These are phyloP conservation scores for Cydia pomonella DNA, from an alignment of 1,140 invertebrate genomes.

Conservation along the genomic window DNA sequence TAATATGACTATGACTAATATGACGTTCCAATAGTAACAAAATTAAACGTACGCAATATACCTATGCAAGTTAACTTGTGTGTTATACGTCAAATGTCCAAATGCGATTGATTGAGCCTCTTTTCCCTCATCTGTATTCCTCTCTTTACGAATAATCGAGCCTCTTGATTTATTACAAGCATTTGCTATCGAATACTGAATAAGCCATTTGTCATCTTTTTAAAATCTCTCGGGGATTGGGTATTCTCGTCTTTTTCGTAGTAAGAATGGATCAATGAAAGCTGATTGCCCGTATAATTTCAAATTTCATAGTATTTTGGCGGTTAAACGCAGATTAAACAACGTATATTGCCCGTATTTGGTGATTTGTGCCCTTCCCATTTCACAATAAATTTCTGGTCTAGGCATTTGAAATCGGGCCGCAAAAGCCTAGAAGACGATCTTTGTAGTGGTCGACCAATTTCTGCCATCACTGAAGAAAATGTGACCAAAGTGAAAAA, in stretches of 20 bases:
- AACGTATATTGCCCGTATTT: too few species aligned
- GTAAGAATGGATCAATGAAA: slow-evolving; percentile 20
- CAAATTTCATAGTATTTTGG: background rate
- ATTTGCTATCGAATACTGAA: slow-evolving; percentile 27
- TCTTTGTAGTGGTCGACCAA: too few species aligned
- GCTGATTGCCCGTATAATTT: background rate
- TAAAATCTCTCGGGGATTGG: slow-evolving; percentile 12
- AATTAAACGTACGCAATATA: too few species aligned
- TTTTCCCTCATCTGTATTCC: slow-evolving; percentile 29
- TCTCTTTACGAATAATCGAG: slow-evolving; percentile 33
- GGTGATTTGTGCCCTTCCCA: too few species aligned
- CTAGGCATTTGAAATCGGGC: too few species aligned
- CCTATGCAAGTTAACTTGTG: background rate
- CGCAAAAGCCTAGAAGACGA: too few species aligned
- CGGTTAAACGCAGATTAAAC: too few species aligned
- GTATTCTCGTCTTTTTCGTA: slow-evolving; percentile 20
- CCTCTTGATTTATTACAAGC: slow-evolving; percentile 30
- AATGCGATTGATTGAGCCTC: slow-evolving; percentile 29
- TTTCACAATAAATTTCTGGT: too few species aligned
- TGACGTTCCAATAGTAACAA: too few species aligned
- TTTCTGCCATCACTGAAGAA: too few species aligned
- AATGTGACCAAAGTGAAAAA: too few species aligned
- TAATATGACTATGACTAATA: too few species aligned
- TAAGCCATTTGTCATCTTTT: slow-evolving; percentile 32
- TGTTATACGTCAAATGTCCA: slow-evolving; percentile 10